phyloP scores from a whole-genome alignment of 1,140 invertebrate genomes.

The Chymomyza costata region DNA sequence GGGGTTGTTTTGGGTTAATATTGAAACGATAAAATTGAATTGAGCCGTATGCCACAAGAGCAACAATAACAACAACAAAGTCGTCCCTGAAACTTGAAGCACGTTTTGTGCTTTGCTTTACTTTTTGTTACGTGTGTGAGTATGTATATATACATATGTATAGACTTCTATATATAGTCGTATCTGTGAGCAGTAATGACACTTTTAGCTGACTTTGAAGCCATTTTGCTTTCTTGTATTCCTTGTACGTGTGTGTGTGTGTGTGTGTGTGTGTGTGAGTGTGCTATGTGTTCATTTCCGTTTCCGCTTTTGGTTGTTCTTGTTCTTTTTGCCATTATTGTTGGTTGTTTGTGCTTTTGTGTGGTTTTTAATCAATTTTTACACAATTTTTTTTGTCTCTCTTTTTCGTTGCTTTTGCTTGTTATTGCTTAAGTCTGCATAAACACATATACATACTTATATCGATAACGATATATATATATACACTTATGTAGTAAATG shows the following conservation, averaged over 20 bases:
- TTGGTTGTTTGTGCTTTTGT: conserved; percentile 18
- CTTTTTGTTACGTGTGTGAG: conserved; percentile 36
- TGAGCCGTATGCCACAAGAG: conserved; percentile 55
- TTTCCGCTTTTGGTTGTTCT: conserved; percentile 38
- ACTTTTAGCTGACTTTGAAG: conserved; percentile 72
- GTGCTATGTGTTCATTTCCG: conserved; percentile 36
- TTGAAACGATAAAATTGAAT: conserved; percentile 74
- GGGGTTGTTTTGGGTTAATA: conserved; percentile 74
- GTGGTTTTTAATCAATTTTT: conserved; percentile 65
- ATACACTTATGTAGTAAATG: too few relatives aligned
- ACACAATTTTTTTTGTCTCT: conserved; percentile 24
- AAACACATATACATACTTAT: conserved; percentile 1
- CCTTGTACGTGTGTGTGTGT: neutral
- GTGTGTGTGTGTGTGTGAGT: neutral
- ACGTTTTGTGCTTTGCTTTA: conserved; percentile 12
- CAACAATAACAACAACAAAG: conserved; percentile 22
- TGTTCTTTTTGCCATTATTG: conserved; percentile 15
- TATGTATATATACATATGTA: neutral
- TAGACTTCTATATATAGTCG: neutral
- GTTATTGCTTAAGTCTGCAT: neutral
- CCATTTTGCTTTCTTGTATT: conserved; percentile 32
- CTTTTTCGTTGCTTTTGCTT: neutral
- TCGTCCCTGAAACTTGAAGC: conserved; percentile 59
- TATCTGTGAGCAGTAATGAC: conserved; percentile 44
- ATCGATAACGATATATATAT: too few relatives aligned